Base-by-base conservation (phyloP, 2,888 invertebrate genomes). In the Acanthosepion lycidas region DNA sequence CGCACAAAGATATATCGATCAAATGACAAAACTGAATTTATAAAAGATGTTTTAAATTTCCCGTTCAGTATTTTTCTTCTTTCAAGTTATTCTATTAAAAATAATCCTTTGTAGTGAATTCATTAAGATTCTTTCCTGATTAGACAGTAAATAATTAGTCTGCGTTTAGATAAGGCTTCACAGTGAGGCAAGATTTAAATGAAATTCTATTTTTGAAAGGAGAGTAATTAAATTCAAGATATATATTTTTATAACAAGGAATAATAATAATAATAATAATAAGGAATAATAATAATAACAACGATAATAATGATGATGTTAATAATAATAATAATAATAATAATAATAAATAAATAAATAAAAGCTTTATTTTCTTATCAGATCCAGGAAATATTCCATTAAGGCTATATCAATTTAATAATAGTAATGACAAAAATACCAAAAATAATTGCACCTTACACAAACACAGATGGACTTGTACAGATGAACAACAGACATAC, bases 71-170 rank as follows among this genome's bases (percentile, higher is more conserved):
- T 78, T 78, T 33, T 33, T 78, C 15, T 78, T 78, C n/a, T n/a
- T 78, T n/a, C 18, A 78, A n/a, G 12, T 78, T 78, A 78, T 78
- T 78, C 78, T n/a, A n/a, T 78, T n/a, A n/a, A 78, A n/a, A 59
- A 59, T 59, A 59, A 78, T 78, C n/a, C n/a, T n/a, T n/a, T 78
- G 78, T n/a, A 78, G n/a, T n/a, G n/a, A 33, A 78, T 78, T 78
- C 78, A 78, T 78, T 78, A 78, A 78, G 78, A 78, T 78, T 78
- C 78, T 78, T 33, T 78, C n/a, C n/a, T 78, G 78, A 78, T 78
- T 78, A 78, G 78, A n/a, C 78, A 78, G 78, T 78, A n/a, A 78
- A 78, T 78, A 78, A 78, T 78, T 78, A 78, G 78, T 33, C n/a
- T 5, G 78, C 12, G n/a, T 78, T 78, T 78, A 78, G 78, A 78